Evolutionary conservation across 2,797 vertebrate species (phyloP).

Genomic region (Hozukius guyotensis): DNA sequence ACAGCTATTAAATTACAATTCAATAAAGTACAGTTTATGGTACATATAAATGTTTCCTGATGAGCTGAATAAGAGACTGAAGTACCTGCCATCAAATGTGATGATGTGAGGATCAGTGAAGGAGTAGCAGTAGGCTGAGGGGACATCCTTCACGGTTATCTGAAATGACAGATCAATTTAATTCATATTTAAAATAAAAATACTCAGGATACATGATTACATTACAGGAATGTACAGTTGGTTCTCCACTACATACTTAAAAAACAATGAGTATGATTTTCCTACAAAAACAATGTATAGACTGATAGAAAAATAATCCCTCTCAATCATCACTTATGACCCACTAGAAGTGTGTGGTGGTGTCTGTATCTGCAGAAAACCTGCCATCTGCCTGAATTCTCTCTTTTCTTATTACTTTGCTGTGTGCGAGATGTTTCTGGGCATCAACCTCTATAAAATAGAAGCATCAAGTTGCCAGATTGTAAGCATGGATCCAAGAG

Average conservation of each 20-base stretch:
- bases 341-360: fast-evolving
- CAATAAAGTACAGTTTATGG: too few species aligned
- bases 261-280: neutral
- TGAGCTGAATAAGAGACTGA: neutral
- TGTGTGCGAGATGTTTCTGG: too few species aligned
- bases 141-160: constrained; percentile 86
- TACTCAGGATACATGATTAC: neutral
- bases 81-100: constrained; percentile 94
- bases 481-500: too few species aligned
- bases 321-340: neutral
- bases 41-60: neutral
- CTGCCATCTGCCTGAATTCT: neutral
- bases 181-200: neutral
- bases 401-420: neutral
- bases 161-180: constrained; percentile 59
- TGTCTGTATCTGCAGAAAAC: neutral
- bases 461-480: too few species aligned
- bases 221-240: neutral
- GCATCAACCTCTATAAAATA: too few species aligned
- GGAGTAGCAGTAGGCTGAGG: constrained; percentile 88
- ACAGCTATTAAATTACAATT: neutral
- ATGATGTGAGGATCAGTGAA: constrained; percentile 92
- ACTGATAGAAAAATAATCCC: neutral
- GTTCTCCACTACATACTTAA: neutral
- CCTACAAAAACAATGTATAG: too few species aligned